A percentile compares a stretch with the other conserved stretches of the same genome.
Conservation (phyloP, 2,888 invertebrate genomes). For the Tholera decimalis region DNA sequence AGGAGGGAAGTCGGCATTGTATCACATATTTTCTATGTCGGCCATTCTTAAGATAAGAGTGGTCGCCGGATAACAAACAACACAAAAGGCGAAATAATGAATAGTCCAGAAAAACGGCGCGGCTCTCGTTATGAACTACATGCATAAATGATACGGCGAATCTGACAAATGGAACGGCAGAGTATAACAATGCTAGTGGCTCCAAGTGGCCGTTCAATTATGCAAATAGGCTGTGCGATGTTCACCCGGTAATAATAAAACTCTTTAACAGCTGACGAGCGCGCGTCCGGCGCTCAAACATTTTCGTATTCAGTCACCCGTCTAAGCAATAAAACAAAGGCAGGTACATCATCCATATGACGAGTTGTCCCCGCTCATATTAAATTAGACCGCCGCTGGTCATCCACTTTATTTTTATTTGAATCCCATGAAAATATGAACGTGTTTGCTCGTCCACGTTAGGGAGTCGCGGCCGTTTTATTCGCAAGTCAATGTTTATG, state of each 20-base stretch:
- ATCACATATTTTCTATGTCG: slow-evolving; percentile 78
- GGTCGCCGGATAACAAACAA: slow-evolving; percentile 83
- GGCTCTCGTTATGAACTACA: slow-evolving; percentile 88
- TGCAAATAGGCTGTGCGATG: slow-evolving; percentile 90
- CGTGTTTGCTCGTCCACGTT: slow-evolving; percentile 85
- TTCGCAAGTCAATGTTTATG: slow-evolving; percentile 89
- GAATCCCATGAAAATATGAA: slow-evolving; percentile 90
- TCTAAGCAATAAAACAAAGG: slow-evolving; percentile 87
- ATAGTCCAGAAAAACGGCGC: slow-evolving; percentile 88
- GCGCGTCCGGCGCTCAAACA: slow-evolving; percentile 78
- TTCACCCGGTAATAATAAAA: slow-evolving; percentile 90
- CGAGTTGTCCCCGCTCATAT: slow-evolving; percentile 87
- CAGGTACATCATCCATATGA: slow-evolving; percentile 85
- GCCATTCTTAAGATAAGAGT: slow-evolving; percentile 81
- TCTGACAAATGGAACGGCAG: slow-evolving; percentile 91
- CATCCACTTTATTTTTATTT: slow-evolving; percentile 90
- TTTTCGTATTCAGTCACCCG: slow-evolving; percentile 84
- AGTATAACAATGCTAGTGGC: slow-evolving; percentile 90
- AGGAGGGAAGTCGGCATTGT: slow-evolving; percentile 77
- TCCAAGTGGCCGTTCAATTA: slow-evolving; percentile 91
- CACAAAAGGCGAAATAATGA: slow-evolving; percentile 89
- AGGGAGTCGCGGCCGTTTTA: slow-evolving; percentile 82
- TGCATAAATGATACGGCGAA: slow-evolving; percentile 91
- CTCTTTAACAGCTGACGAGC: slow-evolving; percentile 91
- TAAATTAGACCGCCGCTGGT: slow-evolving; percentile 89